These are phyloP conservation scores for Tachina lurida DNA, from an alignment of 2,888 invertebrate genomes.

Conservation along the genomic window DNA sequence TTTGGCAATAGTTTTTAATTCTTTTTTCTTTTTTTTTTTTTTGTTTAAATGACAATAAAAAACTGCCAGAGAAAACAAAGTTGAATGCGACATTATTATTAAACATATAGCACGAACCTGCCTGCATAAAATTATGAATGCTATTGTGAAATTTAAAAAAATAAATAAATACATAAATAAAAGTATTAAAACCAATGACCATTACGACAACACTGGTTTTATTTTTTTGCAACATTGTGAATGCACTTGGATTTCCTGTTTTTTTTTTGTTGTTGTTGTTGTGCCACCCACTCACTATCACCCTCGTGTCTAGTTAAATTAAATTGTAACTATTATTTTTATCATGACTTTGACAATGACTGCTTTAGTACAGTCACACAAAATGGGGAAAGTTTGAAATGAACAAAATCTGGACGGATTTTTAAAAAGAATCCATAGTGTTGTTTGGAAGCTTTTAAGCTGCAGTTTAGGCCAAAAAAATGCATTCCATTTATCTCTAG, in stretches of 20 bases:
- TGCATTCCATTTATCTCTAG: too few species aligned
- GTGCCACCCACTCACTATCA: background rate
- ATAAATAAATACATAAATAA: background rate
- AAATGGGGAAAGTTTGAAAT: background rate
- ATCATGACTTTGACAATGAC: constrained; percentile 67
- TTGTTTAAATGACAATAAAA: background rate
- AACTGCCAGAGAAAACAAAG: background rate
- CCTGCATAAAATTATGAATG: constrained; percentile 25
- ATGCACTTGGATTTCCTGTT: constrained; percentile 13
- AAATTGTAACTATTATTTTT: constrained; percentile 53
- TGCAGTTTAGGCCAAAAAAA: too few species aligned
- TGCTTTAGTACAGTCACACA: constrained; percentile 24
- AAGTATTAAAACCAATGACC: constrained; percentile 34
- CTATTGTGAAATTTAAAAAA: background rate
- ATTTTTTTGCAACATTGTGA: constrained; percentile 10
- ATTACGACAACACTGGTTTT: constrained; percentile 1
- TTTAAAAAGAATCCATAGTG: background rate
- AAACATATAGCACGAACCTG: constrained; percentile 21
- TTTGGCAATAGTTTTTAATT: constrained; percentile 21
- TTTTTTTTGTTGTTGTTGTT: too few species aligned
- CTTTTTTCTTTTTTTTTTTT: too few species aligned
- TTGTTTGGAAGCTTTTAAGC: too few species aligned
- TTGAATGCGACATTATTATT: constrained; percentile 3
- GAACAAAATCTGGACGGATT: background rate
- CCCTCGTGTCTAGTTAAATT: constrained; percentile 21